phyloP scores from a whole-genome alignment of 2,797 vertebrate species.

The Eospalax fontanierii region DNA sequence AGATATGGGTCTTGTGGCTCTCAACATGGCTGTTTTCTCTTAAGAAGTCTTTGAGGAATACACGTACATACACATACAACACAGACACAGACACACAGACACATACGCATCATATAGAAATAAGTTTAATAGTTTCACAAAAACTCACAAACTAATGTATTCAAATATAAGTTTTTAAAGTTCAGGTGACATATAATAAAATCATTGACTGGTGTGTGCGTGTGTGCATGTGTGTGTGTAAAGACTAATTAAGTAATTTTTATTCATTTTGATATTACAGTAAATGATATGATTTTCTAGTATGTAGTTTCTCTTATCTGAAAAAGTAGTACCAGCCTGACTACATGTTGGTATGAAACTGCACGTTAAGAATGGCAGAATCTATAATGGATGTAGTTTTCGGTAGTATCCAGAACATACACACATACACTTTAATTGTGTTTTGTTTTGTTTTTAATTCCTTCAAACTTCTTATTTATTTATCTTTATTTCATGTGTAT shows the following conservation, averaged over 20 bases:
- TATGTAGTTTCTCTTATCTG: background rate
- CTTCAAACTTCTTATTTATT: background rate
- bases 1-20: conserved; percentile 16
- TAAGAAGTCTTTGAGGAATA: conserved; percentile 57
- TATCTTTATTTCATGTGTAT: too few species aligned
- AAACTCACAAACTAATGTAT: background rate
- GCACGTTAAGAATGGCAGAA: background rate
- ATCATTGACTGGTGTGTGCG: background rate
- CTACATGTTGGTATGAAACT: conserved; percentile 10
- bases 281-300: conserved; percentile 22
- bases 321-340: background rate
- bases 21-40: conserved; percentile 26
- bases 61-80: background rate
- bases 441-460: background rate
- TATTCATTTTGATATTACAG: conserved; percentile 10
- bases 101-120: background rate
- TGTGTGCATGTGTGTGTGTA: background rate
- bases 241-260: conserved; percentile 14
- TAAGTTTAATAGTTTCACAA: background rate
- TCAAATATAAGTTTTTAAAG: background rate
- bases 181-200: conserved; percentile 10
- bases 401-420: background rate
- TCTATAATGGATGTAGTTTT: background rate
- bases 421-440: background rate
- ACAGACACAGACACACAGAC: background rate